Evolutionary conservation across 2,113 vertebrate genomes (phyloP), one percentile per base, ranked within the genome.

Genomic region (Numida meleagris): DNA sequence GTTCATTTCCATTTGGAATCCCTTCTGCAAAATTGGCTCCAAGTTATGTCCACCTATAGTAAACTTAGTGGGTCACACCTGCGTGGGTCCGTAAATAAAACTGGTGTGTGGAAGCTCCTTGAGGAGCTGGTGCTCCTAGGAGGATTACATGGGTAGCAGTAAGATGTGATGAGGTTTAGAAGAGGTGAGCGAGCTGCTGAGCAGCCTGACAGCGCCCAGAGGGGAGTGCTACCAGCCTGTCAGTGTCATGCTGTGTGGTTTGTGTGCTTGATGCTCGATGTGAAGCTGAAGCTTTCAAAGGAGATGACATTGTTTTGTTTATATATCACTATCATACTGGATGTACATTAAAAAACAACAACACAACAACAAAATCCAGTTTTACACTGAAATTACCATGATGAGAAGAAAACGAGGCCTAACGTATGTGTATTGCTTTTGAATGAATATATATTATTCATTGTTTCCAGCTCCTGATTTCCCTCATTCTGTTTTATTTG

Each of bases 121-220:
- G 14, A 24, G 51, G 61, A 65, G 18, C 88, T 85, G 33, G 42
- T 19, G 13, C 25, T 59, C 0, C 8, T 27, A 48, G 36, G 50
- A 50, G 6, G 43, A 25, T 27, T 24, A 62, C 36, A 50, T 14
- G 34, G 0, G 23, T 27, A 4, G 12, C 23, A 31, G 34, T 25
- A 3, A 1, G 50, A 21, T 14, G 48, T 18, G 57, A 27, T 1
- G 13, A 31, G 46, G 67, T 86, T 55, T 45, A 55, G 74, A 81
- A 63, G 61, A 59, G 73, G 84, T 33, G 29, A 18, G 68, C 0
- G 20, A 53, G 31, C 27, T 36, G 34, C 36, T 2, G 42, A 66
- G 50, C 45, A 17, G 16, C 25, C 0, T 0, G 65, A 0, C 79
- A 20, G 11, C 12, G 1, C 55, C 63, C 16, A 4, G 38, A 72